Percentiles rank a stretch among this genome's conserved stretches.
Evolutionary conservation across 2,888 invertebrate genomes (phyloP).

Genomic region (Scrobipalpa costella): DNA sequence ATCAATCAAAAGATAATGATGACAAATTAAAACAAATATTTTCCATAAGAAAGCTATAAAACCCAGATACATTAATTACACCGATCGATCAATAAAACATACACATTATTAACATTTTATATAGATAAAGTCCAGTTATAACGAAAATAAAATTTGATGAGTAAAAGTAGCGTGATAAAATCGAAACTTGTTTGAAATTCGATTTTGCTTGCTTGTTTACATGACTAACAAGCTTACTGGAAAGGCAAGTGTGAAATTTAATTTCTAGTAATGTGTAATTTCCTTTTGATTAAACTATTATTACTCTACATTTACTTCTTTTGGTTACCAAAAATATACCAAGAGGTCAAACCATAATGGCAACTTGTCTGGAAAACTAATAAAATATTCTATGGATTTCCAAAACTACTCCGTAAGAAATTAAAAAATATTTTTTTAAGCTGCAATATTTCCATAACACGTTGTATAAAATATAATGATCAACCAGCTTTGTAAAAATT

Average conservation of each 20-base stretch:
- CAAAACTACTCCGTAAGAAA: no score
- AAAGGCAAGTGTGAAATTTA: no score
- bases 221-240: no score
- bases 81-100: conserved; percentile 11
- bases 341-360: no score
- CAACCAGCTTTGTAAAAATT: background rate
- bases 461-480: background rate
- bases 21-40: conserved; percentile 8
- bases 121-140: background rate
- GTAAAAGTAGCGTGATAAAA: background rate
- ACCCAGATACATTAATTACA: conserved; percentile 3
- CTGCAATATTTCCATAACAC: background rate
- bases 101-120: background rate
- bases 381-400: no score
- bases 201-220: no score
- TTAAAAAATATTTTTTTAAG: no score
- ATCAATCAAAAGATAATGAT: conserved; percentile 1
- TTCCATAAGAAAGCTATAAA: conserved; percentile 10
- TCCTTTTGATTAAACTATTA: no score
- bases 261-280: no score
- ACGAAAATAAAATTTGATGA: background rate
- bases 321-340: no score
- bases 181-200: background rate
- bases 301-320: no score
- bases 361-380: no score